phyloP scores from a whole-genome alignment of 2,888 invertebrate genomes.

The Lottia gigantea region DNA sequence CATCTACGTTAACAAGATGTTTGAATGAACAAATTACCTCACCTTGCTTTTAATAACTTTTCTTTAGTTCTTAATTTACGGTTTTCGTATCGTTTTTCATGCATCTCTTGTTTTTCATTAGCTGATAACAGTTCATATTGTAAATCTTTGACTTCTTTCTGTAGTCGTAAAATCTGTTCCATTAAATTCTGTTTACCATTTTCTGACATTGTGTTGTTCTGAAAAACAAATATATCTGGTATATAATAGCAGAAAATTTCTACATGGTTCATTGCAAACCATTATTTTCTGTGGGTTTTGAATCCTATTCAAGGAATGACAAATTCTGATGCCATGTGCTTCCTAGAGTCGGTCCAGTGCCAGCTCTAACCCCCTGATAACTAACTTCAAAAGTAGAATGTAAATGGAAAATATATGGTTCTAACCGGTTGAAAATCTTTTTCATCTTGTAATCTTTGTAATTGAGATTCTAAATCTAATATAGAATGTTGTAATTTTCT shows the following conservation, averaged over 20 bases:
- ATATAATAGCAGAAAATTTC: too few species aligned
- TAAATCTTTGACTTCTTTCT: conserved; percentile 56
- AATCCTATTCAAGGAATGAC: too few species aligned
- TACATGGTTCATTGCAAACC: too few species aligned
- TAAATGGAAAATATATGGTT: too few species aligned
- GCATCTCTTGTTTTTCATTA: conserved; percentile 53
- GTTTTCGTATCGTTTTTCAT: conserved; percentile 55
- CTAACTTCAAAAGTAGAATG: too few species aligned
- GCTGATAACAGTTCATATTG: conserved; percentile 54
- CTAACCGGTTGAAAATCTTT: conserved; percentile 25
- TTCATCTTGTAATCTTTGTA: conserved; percentile 48
- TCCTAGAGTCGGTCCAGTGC: too few species aligned
- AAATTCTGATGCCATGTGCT: too few species aligned
- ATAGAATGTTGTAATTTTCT: conserved; percentile 60
- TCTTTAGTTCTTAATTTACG: conserved; percentile 56
- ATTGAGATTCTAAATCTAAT: conserved; percentile 57
- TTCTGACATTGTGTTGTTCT: conserved; percentile 54
- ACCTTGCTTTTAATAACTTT: conserved; percentile 59
- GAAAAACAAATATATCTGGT: background rate
- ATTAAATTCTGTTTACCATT: conserved; percentile 51
- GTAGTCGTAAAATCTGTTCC: conserved; percentile 54
- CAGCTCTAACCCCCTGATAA: too few species aligned
- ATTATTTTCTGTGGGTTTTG: too few species aligned
- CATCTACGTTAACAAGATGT: too few species aligned
- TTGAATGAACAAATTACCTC: background rate